Base-by-base conservation (phyloP, 2,113 vertebrate genomes). In the Corythornis vintsioides region DNA sequence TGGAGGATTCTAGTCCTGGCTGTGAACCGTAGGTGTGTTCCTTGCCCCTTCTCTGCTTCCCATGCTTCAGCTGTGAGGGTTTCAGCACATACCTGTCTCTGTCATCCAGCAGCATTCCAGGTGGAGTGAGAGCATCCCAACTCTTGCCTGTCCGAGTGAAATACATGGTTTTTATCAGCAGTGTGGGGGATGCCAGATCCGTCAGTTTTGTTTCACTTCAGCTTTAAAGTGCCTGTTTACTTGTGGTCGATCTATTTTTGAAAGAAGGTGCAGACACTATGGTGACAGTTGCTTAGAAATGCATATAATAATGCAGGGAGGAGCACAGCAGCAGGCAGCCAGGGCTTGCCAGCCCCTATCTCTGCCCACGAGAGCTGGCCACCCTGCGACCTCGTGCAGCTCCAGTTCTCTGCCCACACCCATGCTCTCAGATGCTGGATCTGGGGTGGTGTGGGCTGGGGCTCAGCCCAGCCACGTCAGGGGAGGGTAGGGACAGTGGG, bases 241-340 rank as follows among this genome's bases (percentile, higher is more conserved):
- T 91, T 2, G 4, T 11, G 74, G 84, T 57, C 75, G 81, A 47
- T 73, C 63, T 89, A 40, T 88, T 94, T 92, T 85, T 89, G 91
- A 87, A 86, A 60, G 90, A 80, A 76, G 71, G 24, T 73, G 43
- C 78, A 71, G 78, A 87, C 87, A 28, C 87, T 95, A 80, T 89
- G 84, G 92, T 74, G 91, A 94, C 78, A 91, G 89, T 94, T 94
- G 87, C 92, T 92, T 95, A 96, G 92, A 92, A 94, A 91, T 94
- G 64, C 50, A 11, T 69, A 5, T 69, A 59, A 59, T 71, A 61
- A 33, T 28, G 63, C 66, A 79, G 71, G 60, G 74, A 84, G 64
- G 47, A 92, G 63, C 1, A 2, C 8, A 15, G 28, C 15, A 3
- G 5, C 57, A 24, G 76, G 73, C 73, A 63, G 69, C 31, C 0